A percentile compares a stretch with the other conserved stretches of the same genome.
Conservation (phyloP, 2,797 vertebrate species). For the Cyclura pinguis region DNA sequence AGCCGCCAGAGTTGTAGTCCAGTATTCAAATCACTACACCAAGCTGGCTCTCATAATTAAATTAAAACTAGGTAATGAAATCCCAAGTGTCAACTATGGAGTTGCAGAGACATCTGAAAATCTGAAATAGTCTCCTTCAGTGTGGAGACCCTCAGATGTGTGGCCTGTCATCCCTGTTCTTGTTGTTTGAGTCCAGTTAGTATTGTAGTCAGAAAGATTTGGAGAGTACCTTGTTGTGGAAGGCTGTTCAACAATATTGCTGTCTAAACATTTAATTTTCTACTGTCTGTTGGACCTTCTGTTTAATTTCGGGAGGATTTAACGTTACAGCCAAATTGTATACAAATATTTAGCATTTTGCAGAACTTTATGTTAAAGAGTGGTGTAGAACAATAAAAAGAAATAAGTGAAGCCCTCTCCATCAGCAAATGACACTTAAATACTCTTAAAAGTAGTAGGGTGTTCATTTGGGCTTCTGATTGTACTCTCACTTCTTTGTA, state of each 20-base stretch:
- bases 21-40: too few relatives aligned
- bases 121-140: too few relatives aligned
- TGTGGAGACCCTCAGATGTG: too few relatives aligned
- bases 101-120: too few relatives aligned
- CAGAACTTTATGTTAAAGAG: neutral
- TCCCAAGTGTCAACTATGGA: too few relatives aligned
- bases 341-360: neutral
- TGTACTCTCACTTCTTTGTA: neutral
- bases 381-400: neutral
- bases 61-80: neutral
- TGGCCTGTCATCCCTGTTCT: too few relatives aligned
- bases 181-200: too few relatives aligned
- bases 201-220: too few relatives aligned
- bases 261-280: neutral
- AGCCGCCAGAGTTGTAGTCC: too few relatives aligned
- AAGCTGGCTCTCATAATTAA: neutral
- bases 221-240: too few relatives aligned
- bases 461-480: neutral
- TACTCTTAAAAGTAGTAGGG: neutral
- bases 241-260: neutral
- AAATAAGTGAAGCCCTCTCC: neutral
- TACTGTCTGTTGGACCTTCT: neutral
- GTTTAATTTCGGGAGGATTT: too few relatives aligned
- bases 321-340: neutral
- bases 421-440: neutral